These are phyloP conservation scores for Triplophysa bombifrons DNA, from an alignment of 2,797 vertebrate genomes.

Conservation along the genomic window DNA sequence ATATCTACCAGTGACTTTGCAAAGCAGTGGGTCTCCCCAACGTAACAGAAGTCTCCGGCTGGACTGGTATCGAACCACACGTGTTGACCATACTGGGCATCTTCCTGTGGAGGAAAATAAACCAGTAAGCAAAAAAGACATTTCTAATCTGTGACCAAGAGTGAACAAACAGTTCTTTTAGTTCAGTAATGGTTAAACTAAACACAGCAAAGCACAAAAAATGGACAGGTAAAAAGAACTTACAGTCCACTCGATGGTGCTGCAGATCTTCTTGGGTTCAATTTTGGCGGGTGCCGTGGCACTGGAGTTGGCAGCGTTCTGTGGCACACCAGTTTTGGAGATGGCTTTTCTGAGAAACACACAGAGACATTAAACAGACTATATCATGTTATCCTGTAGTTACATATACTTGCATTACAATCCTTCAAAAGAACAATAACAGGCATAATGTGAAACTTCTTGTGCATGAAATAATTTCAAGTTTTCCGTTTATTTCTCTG, in stretches of 20 bases:
- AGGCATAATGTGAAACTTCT: no score
- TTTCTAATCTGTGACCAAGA: neutral
- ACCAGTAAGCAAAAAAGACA: neutral
- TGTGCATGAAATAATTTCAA: neutral
- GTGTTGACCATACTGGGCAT: slow-evolving; percentile 90
- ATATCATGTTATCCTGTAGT: neutral
- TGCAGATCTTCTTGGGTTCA: slow-evolving; percentile 79
- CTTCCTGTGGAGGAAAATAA: slow-evolving; percentile 78
- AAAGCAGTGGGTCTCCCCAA: slow-evolving; percentile 91
- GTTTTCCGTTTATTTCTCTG: neutral
- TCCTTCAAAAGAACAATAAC: no score
- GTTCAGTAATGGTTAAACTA: neutral
- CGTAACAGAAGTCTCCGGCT: slow-evolving; percentile 96
- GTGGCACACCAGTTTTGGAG: slow-evolving; percentile 85
- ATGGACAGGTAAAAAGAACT: slow-evolving; percentile 66
- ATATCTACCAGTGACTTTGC: slow-evolving; percentile 90
- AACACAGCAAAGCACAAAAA: neutral
- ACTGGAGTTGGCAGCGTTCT: slow-evolving; percentile 74
- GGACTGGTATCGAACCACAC: slow-evolving; percentile 95
- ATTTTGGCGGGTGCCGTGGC: slow-evolving; percentile 60
- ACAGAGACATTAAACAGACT: slow-evolving; percentile 13
- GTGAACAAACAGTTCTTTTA: neutral
- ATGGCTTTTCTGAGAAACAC: slow-evolving; percentile 87
- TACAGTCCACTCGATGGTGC: slow-evolving; percentile 91
- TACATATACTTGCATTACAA: neutral